Base-by-base conservation (phyloP, 2,888 invertebrate genomes). In the Trachelus iudaicus region DNA sequence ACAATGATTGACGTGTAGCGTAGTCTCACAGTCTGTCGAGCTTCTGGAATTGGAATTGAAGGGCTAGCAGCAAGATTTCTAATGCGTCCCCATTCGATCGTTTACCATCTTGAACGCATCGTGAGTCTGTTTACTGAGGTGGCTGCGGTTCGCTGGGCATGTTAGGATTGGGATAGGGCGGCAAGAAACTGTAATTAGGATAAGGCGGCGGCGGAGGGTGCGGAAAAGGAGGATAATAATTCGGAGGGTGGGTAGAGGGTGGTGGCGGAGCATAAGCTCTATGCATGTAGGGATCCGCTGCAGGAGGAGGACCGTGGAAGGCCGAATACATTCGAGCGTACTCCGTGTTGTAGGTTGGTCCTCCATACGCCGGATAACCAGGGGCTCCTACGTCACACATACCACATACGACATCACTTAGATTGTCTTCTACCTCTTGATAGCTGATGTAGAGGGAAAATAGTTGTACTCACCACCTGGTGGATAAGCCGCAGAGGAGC, bases 171-270 rank as follows among this genome's bases (percentile, higher is more conserved):
- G 93, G 92, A 88, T 93, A 93, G 85, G 94, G 93, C 75, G 91
- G 90, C 76, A 93, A 90, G 82, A 92, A 92, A 23, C 93, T 92
- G 89, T 94, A 94, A 73, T 93, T 93, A 34, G 93, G 93, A 89
- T 94, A 94, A 86, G 93, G 94, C 69, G 92, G 90, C 31, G 90
- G 92, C 33, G 90, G 92, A 56, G 93, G 92, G 84, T 92, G 92
- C 0, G 91, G 89, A 73, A 91, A 92, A 0, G 91, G 90, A 4
- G 92, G 89, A 77, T 92, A 92, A 75, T 91, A 91, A 83, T 90
- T 91, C 3, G 91, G 86, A 37, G 91, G 90, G 75, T 90, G 90
- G 3, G 88, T 85, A 74, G 89, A 84, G 11, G 91, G 89, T 34
- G 91, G 89, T 33, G 90, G 90, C 13, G 77, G 77, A 34, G 90